These are phyloP conservation scores for Ennomos erosarius DNA, from an alignment of 2,888 invertebrate genomes.

Conservation along the genomic window DNA sequence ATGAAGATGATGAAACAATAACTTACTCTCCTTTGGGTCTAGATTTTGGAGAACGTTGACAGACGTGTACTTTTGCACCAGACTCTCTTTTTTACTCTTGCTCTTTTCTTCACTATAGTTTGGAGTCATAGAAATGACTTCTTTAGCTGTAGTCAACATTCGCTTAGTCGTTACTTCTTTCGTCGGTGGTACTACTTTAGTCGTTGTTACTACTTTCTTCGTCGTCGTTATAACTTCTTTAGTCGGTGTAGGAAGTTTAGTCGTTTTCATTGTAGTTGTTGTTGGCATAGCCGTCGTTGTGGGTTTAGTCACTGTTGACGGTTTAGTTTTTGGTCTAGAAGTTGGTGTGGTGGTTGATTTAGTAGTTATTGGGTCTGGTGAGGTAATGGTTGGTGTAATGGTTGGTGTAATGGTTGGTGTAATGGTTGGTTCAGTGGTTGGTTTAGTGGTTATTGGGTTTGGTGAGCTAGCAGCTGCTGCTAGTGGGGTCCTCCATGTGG, in stretches of 20 bases:
- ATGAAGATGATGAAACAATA: background rate
- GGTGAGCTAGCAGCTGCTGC: too few relatives aligned
- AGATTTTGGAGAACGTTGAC: background rate
- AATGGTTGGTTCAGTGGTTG: too few relatives aligned
- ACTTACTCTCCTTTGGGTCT: slow-evolving; percentile 9
- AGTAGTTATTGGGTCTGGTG: slow-evolving; percentile 20
- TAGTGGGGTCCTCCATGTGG: too few relatives aligned
- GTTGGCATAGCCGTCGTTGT: slow-evolving; percentile 36
- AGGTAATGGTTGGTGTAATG: slow-evolving; percentile 20
- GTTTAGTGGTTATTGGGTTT: too few relatives aligned
- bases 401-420: too few relatives aligned
- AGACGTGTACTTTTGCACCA: slow-evolving; percentile 22
- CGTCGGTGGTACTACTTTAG: slow-evolving; percentile 25
- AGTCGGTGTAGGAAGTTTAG: slow-evolving; percentile 33
- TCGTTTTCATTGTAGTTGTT: slow-evolving; percentile 33
- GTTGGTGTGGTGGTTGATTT: slow-evolving; percentile 33
- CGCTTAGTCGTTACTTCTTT: slow-evolving; percentile 21
- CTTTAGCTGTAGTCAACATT: slow-evolving; percentile 18
- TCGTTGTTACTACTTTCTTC: slow-evolving; percentile 31
- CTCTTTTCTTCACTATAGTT: slow-evolving; percentile 21
- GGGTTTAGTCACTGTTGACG: slow-evolving; percentile 34
- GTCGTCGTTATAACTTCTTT: slow-evolving; percentile 29
- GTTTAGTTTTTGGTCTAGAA: slow-evolving; percentile 27
- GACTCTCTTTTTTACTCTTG: slow-evolving; percentile 24
- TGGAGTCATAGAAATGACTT: slow-evolving; percentile 9